Evolutionary conservation across 2,888 invertebrate genomes (phyloP), one percentile per base, ranked within the genome.

Genomic region (Acronicta psi): DNA sequence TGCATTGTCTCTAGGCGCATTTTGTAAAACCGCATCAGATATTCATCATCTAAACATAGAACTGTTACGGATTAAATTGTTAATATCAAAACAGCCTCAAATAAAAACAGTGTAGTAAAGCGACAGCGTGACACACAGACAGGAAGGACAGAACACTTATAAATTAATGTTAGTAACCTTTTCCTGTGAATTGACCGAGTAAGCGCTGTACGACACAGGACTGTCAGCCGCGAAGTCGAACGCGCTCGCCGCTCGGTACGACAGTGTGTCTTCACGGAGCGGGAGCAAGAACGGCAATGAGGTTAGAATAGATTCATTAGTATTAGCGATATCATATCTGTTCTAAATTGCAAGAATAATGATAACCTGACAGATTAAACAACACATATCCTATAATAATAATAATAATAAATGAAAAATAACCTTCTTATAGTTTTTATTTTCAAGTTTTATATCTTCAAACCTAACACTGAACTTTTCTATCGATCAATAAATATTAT

Each of bases 161-260:
- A 63, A 43, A 63, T 18, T 59, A 66, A 77, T 82, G 89, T 93
- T 93, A 93, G 91, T 92, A 90, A 94, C 94, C 94, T 94, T 94
- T 64, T 93, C 92, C 74, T 93, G 93, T 7, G 90, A 86, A 85
- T 92, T 88, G 86, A 93, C 90, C 52, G 94, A 93, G 84, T 85
- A 92, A 73, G 92, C 92, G 84, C 93, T 93, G 88, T 88, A 92
- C 50, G 93, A 91, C 62, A 92, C 88, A 7, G 91, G 89, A 59
- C 89, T 89, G 80, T 92, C 91, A 8, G 82, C 88, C 31, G 85
- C 85, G 83, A 94, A 94, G 86, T 94, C 94, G 84, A 94, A 94
- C 10, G 94, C 94, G 75, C 94, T 93, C 55, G 93, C 81, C 43
- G 94, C 94, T 53, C 94, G 93, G 70, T 87, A 88, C 73, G 94